Evolutionary conservation across 1,140 invertebrate species (phyloP).

Genomic region (Adoxophyes honmai): DNA sequence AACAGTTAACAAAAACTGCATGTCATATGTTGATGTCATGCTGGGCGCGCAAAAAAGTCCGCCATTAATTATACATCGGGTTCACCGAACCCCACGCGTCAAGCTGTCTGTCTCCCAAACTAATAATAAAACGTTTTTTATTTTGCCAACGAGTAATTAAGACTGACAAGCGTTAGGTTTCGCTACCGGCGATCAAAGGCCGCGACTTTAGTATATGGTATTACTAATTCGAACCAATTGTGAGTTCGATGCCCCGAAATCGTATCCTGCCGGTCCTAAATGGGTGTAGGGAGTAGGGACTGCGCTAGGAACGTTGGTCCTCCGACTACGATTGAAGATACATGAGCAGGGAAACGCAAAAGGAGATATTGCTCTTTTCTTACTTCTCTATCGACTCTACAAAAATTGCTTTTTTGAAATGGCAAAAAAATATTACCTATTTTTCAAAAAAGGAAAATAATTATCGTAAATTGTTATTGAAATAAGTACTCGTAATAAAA

Average conservation of each 20-base stretch:
- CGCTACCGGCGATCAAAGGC: conserved; percentile 23
- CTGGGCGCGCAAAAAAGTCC: conserved; percentile 1
- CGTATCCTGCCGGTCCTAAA: conserved; percentile 20
- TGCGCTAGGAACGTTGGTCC: background rate
- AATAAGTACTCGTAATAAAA: no score
- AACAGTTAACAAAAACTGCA: background rate
- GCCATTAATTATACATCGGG: conserved; percentile 37
- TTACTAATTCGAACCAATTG: conserved; percentile 33
- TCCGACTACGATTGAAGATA: no score
- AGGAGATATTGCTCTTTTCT: no score
- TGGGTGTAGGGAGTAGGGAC: background rate
- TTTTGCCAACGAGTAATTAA: conserved; percentile 50
- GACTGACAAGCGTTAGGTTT: conserved; percentile 28
- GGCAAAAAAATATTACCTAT: no score
- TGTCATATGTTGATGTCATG: conserved; percentile 16
- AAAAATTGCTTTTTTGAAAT: no score
- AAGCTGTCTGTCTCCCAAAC: conserved; percentile 30
- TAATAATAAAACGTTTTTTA: conserved; percentile 28
- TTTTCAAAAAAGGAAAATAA: no score
- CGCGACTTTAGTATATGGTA: conserved; percentile 18
- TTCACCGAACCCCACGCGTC: conserved; percentile 39
- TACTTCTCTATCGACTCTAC: no score
- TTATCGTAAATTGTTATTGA: no score
- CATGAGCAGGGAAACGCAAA: no score
- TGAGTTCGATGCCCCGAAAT: conserved; percentile 26